Evolutionary conservation across 2,888 invertebrate species (phyloP).

Genomic region (Leptarthrus brevirostris): DNA sequence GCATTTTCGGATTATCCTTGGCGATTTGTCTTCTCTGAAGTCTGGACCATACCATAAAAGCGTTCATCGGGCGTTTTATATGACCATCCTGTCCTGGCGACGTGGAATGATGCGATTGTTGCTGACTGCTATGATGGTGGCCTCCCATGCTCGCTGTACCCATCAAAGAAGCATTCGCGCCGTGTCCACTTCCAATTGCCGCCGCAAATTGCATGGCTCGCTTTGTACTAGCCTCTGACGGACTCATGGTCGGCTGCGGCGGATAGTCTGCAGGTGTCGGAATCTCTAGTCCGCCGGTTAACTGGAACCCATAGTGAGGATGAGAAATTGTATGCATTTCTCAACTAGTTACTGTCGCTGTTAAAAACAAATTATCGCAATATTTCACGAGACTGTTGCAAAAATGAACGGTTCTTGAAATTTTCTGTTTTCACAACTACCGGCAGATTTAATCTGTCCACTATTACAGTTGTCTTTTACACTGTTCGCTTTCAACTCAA

Average conservation of each 20-base stretch:
- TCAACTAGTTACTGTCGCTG: too few species aligned
- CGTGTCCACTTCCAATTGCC: slow-evolving; percentile 62
- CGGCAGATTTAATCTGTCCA: too few species aligned
- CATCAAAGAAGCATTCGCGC: slow-evolving; percentile 59
- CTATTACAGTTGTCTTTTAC: too few species aligned
- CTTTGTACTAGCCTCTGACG: slow-evolving; percentile 65
- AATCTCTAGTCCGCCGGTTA: slow-evolving; percentile 65
- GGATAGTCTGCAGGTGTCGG: slow-evolving; percentile 65
- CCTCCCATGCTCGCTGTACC: slow-evolving; percentile 63
- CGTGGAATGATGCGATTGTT: slow-evolving; percentile 57
- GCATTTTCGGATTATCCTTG: slow-evolving; percentile 93
- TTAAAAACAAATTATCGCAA: too few species aligned
- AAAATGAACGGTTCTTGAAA: too few species aligned
- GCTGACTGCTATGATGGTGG: slow-evolving; percentile 62
- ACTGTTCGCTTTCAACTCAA: too few species aligned
- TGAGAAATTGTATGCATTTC: slow-evolving; percentile 58
- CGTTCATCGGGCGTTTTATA: slow-evolving; percentile 97
- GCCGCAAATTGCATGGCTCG: slow-evolving; percentile 66
- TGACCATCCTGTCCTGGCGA: slow-evolving; percentile 74
- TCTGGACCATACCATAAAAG: slow-evolving; percentile 96
- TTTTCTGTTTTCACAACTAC: too few species aligned
- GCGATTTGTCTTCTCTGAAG: slow-evolving; percentile 93
- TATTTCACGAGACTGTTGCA: too few species aligned
- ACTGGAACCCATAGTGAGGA: slow-evolving; percentile 67
- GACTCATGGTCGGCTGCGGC: slow-evolving; percentile 61